Base-by-base conservation (phyloP, 2,113 vertebrate species). In the Semnornis frantzii region DNA sequence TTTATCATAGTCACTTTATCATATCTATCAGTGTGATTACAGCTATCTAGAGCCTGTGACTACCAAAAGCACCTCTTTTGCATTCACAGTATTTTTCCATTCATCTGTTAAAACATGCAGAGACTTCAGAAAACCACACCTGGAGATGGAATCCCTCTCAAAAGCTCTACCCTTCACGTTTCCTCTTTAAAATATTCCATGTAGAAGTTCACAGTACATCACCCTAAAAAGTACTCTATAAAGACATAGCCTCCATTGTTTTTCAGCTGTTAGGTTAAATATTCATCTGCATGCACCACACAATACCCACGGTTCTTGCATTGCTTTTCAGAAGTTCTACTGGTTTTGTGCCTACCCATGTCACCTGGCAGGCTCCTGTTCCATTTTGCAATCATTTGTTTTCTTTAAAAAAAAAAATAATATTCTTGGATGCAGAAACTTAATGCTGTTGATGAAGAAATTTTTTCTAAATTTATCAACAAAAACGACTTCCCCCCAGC, bases 91-190 rank as follows among this genome's bases (percentile, higher is more conserved):
- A 83, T 87, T 93, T 60, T 69, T 90, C 42, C 58, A 83, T 60
- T 24, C 65, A 83, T 65, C 69, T 93, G 92, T 85, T 88, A 83
- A 93, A 96, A 94, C 85, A 93, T 5, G 87, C 39, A 15, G 15
- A 66, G 79, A 74, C 64, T 90, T 96, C 87, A 90, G 92, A 93
- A 91, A 60, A 86, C 85, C 92, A 94, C 93, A 94, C 93, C 92
- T 91, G 92, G 64, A 85, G 82, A 93, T 71, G 85, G 92, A 93
- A 93, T 87, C 79, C 69, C 42, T 91, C 79, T 91, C 79, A 28
- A 80, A 92, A 85, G 42, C 37, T 66, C 52, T 76, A 73, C 55
- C 27, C 21, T 76, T 87, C n/a, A 66, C 1, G 1, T 12, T 59
- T 89, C 39, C 46, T 87, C 64, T 52, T 80, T 70, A 30, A 66